Evolutionary conservation across 2,888 invertebrate genomes (phyloP), one percentile per base, ranked within the genome.

Genomic region (Pandemis cinnamomeana): DNA sequence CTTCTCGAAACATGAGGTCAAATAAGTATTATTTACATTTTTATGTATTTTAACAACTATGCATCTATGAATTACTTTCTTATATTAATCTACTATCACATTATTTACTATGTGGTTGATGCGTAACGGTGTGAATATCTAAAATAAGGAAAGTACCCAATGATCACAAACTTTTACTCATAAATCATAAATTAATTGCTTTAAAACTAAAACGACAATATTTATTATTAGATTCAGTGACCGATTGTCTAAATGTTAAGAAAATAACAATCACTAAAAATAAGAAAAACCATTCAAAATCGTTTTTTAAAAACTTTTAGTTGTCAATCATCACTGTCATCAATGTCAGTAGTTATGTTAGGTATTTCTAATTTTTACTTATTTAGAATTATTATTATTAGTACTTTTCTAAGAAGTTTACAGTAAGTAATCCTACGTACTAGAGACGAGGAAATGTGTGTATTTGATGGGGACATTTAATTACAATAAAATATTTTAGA

Each of bases 41-140:
- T 36, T 36, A 36, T 36, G 27, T 36, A 36, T 42, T 13, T n/a
- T 41, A n/a, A n/a, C 10, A 3, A n/a, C 20, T 63, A 44, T 20
- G 20, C 15, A 42, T 36, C n/a, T 7, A 63, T 41, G 11, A 5
- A 13, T 61, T 44, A 44, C 15, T 20, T 48, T 27, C 27, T 20
- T 13, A 48, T 7, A 2, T 13, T 64, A 68, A 42, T 4, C 68
- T 72, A 72, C 69, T 66, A 73, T 70, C 73, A 70, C 73, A 73
- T 66, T 66, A 73, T 70, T 73, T 58, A 69, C 60, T 69, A 73
- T 69, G 60, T 73, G 68, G 68, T 64, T 51, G 13, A 55, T 42
- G 11, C 27, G 10, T 58, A 58, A 58, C 58, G 5, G 20, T 7
- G 0, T 51, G n/a, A 15, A 58, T 20, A 11, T 27, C 27, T 5